Conservation (phyloP, 2,113 vertebrate genomes). For the Sebastes fasciatus region DNA sequence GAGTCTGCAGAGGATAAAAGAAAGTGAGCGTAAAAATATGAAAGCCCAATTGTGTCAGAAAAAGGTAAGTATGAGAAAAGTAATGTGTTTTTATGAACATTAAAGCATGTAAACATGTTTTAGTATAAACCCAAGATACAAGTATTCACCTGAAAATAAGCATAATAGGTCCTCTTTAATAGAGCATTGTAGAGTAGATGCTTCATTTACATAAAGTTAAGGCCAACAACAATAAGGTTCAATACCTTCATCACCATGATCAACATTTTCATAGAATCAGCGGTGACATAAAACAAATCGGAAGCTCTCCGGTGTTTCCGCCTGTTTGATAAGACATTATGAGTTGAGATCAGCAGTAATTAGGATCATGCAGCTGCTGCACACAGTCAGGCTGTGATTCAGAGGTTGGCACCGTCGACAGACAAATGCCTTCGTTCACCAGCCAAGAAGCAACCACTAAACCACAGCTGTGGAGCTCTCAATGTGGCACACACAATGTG, state of each 20-base stretch:
- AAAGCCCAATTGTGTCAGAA: neutral
- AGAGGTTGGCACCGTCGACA: conserved; percentile 41
- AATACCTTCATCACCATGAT: neutral
- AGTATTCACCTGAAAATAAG: no score
- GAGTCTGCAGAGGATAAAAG: conserved; percentile 86
- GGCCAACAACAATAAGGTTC: neutral
- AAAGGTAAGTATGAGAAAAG: neutral
- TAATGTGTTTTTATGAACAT: no score
- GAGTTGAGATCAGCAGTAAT: conserved; percentile 27
- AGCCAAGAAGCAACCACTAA: conserved; percentile 7
- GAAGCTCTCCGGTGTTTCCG: conserved; percentile 12
- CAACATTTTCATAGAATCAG: conserved; percentile 12
- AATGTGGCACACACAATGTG: neutral
- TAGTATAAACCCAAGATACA: no score
- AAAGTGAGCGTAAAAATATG: neutral
- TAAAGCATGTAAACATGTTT: no score
- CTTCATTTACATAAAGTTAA: neutral
- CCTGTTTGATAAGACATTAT: conserved; percentile 37
- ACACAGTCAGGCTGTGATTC: conserved; percentile 45
- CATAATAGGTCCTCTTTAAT: neutral
- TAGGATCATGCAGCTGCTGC: conserved; percentile 49
- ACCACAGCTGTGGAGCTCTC: conserved; percentile 47
- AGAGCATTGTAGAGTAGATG: neutral
- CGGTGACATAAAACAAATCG: neutral
- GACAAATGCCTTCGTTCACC: conserved; percentile 23